Evolutionary conservation across 2,797 vertebrate species (phyloP).

Genomic region (Galagoides demidoff): DNA sequence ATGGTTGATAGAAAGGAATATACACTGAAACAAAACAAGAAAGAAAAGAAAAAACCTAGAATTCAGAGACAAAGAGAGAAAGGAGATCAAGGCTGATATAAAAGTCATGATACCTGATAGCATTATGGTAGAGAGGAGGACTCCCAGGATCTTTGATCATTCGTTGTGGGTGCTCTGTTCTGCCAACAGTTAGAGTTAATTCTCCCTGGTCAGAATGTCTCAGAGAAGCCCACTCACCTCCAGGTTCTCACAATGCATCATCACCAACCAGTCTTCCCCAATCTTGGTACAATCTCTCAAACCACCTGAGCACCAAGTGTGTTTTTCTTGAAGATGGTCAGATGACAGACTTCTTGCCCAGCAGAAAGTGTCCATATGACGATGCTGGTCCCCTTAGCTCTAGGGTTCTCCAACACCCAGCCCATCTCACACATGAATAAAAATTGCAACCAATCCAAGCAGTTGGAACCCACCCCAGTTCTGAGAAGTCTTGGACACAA

Average conservation of each 20-base stretch:
- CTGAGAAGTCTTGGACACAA: neutral
- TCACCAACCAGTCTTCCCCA: neutral
- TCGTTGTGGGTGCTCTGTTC: neutral
- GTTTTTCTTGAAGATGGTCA: neutral
- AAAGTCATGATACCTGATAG: neutral
- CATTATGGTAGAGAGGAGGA: neutral
- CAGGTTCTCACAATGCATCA: neutral
- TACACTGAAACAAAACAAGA: neutral
- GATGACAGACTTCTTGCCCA: neutral
- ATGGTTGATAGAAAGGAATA: neutral
- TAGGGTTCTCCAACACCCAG: neutral
- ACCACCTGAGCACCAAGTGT: neutral
- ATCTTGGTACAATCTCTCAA: neutral
- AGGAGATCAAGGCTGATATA: neutral
- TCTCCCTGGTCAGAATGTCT: neutral
- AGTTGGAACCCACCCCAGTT: neutral
- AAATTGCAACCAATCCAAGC: neutral
- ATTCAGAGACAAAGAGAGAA: neutral
- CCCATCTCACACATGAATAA: neutral
- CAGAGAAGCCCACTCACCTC: neutral
- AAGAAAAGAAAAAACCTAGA: neutral
- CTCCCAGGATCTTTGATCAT: neutral
- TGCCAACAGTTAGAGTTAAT: neutral
- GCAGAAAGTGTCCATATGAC: neutral
- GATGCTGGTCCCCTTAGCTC: neutral